Base-by-base conservation (phyloP, 2,797 vertebrate genomes). In the Tauraco hartlaubi region DNA sequence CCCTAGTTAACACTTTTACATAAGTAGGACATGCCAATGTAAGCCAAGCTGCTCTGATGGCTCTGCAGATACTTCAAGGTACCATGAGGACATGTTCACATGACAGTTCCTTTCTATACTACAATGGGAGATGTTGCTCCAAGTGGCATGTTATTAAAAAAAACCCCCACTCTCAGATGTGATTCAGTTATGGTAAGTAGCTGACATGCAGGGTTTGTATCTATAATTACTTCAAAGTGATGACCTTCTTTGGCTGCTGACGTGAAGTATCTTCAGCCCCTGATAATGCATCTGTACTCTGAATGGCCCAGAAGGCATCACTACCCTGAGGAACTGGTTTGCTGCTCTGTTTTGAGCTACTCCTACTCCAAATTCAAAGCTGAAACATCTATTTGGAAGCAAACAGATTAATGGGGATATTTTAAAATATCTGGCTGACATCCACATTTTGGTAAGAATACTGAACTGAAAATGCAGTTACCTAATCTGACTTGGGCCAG, bases 51-150 rank as follows among this genome's bases (percentile, higher is more conserved):
- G 85, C 90, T 64, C 62, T 1, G 2, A 9, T 1, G 23, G 52
- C 63, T 26, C 77, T 8, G 71, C 58, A 52, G 22, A 19, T n/a
- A 52, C 74, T 58, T 55, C 26, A 1, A 12, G 77, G 73, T 23
- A 8, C 37, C 2, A 0, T 0, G 22, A 39, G 55, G n/a, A 87
- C 13, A 2, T 2, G 28, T 29, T 75, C 58, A 33, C 51, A 6
- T 9, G 67, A 15, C 62, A 76, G 67, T 37, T 54, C 71, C 4
- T n/a, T 17, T 29, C 74, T 35, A 5, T 22, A 8, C 49, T 48
- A 52, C 82, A 6, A 2, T 3, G 51, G 79, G 55, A 96, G 29
- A 21, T 8, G 35, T 26, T 35, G 25, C 31, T 72, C 46, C 67
- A 54, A 69, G 67, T 48, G 59, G 23, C 72, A 31, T 1, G 26